Conservation (phyloP, 92 coral and sea anemone species). For the Porites lobata region DNA sequence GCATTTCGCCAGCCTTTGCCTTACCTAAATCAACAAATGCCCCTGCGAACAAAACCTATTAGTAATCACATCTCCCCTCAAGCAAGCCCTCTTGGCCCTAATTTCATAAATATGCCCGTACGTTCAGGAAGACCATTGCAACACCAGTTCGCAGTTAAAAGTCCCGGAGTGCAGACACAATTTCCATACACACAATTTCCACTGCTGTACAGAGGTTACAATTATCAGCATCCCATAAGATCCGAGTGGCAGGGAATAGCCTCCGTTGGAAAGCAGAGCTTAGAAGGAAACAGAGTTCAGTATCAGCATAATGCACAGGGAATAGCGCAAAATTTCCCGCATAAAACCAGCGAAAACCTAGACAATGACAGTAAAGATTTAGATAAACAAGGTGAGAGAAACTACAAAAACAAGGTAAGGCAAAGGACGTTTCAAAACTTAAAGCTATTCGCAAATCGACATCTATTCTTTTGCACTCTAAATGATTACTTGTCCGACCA, state of each 20-base stretch:
- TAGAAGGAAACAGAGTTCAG: slow-evolving; percentile 18
- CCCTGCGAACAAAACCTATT: not conserved
- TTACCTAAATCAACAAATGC: slow-evolving; percentile 10
- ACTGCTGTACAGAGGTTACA: not conserved
- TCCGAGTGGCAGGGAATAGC: slow-evolving; percentile 20
- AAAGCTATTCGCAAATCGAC: too few relatives aligned
- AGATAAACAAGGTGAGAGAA: slow-evolving; percentile 16
- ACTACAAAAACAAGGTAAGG: too few relatives aligned
- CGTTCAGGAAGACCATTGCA: slow-evolving; percentile 23
- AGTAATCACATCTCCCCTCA: not conserved
- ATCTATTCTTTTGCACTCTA: too few relatives aligned
- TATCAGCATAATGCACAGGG: not conserved
- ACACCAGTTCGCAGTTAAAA: not conserved
- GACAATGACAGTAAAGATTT: slow-evolving; percentile 6
- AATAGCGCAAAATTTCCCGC: not conserved
- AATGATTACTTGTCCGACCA: too few relatives aligned
- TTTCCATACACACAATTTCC: slow-evolving; percentile 1
- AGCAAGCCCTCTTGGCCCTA: not conserved
- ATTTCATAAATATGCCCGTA: slow-evolving; percentile 24
- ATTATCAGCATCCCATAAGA: not conserved
- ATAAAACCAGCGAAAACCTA: not conserved
- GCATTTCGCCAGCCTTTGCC: not conserved
- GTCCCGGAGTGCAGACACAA: slow-evolving; percentile 1
- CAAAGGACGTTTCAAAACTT: not conserved
- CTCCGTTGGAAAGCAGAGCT: slow-evolving; percentile 29